Conservation (phyloP, 2,797 vertebrate species). For the Buceros bicornis region DNA sequence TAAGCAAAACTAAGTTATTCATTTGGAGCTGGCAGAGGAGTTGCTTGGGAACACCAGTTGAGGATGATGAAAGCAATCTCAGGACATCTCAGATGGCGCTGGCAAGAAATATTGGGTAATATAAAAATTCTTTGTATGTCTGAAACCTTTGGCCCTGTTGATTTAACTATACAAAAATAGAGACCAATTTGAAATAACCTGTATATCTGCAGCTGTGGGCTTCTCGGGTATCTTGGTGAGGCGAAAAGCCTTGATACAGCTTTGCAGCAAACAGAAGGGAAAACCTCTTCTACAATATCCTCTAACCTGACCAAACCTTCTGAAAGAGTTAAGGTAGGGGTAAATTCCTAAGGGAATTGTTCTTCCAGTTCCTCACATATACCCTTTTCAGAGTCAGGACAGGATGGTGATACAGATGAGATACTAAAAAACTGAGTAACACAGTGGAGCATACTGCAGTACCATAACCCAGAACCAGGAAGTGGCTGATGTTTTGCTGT, state of each 20-base stretch:
- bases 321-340: not conserved
- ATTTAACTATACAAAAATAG: not conserved
- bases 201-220: not conserved
- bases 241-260: not conserved
- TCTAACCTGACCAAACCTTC: not conserved
- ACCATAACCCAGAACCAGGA: not conserved
- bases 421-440: not conserved
- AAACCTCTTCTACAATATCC: not conserved
- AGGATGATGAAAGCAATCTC: not conserved
- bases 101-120: not conserved
- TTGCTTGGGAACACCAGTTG: not conserved
- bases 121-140: not conserved
- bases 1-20: not conserved
- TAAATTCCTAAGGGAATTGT: not conserved
- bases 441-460: fast-evolving
- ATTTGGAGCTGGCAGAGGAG: not conserved
- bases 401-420: not conserved
- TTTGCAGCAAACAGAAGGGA: not conserved
- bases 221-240: not conserved
- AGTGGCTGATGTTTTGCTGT: not conserved
- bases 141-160: not conserved
- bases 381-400: not conserved
- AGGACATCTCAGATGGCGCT: not conserved
- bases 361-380: not conserved
- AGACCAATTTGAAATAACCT: not conserved